These are phyloP conservation scores for Pangasius sanitwongsei DNA, from an alignment of 2,797 vertebrate species.

Conservation along the genomic window DNA sequence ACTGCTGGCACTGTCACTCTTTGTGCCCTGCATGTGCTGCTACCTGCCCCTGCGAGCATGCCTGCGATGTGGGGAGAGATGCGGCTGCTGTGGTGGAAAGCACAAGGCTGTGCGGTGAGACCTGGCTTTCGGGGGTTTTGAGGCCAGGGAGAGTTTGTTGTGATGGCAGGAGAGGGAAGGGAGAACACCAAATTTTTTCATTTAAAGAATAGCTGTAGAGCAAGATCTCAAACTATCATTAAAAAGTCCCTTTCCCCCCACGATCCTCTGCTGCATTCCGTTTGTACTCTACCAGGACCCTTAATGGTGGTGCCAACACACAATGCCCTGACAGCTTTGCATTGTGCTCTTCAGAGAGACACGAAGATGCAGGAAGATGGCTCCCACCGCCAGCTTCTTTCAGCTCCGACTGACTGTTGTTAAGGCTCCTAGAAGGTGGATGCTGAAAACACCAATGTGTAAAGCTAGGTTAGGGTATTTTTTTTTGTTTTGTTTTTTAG, in stretches of 20 bases:
- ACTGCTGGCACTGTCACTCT: slow-evolving; percentile 86
- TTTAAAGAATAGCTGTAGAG: slow-evolving; percentile 60
- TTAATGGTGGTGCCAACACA: slow-evolving; percentile 65
- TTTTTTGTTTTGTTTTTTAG: slow-evolving; percentile 62
- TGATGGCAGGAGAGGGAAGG: slow-evolving; percentile 41
- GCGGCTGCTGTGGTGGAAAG: slow-evolving; percentile 89
- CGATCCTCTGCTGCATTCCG: slow-evolving; percentile 73
- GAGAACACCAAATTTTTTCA: not conserved
- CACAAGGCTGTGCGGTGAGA: slow-evolving; percentile 91
- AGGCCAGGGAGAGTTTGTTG: not conserved
- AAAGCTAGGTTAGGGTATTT: slow-evolving; percentile 51
- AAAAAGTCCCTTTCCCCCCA: slow-evolving; percentile 51
- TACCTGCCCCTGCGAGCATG: slow-evolving; percentile 88
- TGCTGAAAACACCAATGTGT: slow-evolving; percentile 69
- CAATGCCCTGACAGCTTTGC: slow-evolving; percentile 54
- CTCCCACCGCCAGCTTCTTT: slow-evolving; percentile 21
- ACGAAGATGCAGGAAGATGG: slow-evolving; percentile 20
- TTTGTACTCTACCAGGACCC: slow-evolving; percentile 70
- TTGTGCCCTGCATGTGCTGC: slow-evolving; percentile 95
- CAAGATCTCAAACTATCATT: slow-evolving; percentile 41
- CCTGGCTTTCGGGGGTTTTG: slow-evolving; percentile 59
- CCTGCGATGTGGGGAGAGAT: slow-evolving; percentile 87
- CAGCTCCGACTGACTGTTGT: slow-evolving; percentile 57
- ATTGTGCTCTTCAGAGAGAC: slow-evolving; percentile 31
- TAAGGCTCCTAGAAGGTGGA: slow-evolving; percentile 33